phyloP scores from a whole-genome alignment of 2,113 vertebrate species.

The Engystomops pustulosus region DNA sequence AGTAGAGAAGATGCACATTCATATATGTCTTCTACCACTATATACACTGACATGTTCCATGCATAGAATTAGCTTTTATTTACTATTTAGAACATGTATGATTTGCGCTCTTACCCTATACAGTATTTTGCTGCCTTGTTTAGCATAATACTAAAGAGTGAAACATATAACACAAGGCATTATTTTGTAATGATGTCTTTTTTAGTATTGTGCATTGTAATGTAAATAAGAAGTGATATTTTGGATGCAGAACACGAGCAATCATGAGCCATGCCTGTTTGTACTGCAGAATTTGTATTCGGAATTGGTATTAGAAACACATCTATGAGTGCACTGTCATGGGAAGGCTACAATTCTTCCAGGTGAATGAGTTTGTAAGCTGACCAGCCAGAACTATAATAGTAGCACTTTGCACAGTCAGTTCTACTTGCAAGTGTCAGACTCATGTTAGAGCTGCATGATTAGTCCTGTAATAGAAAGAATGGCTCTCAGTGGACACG shows the following conservation, averaged over 20 bases:
- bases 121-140: too few relatives aligned
- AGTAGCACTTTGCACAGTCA: conserved; percentile 39
- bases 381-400: neutral
- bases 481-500: neutral
- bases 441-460: neutral
- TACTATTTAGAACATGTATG: too few relatives aligned
- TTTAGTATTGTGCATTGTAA: neutral
- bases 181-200: neutral
- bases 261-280: neutral
- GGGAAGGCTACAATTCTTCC: neutral
- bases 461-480: neutral
- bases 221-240: too few relatives aligned
- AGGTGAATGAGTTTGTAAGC: neutral
- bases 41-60: too few relatives aligned
- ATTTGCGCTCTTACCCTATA: too few relatives aligned
- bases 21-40: too few relatives aligned
- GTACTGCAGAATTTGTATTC: neutral
- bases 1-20: neutral
- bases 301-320: neutral
- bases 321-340: conserved; percentile 9
- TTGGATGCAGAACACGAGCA: neutral
- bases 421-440: conserved; percentile 21
- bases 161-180: too few relatives aligned
- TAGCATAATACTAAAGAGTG: too few relatives aligned
- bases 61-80: too few relatives aligned